phyloP scores from a whole-genome alignment of 2,113 vertebrate species.

The Myodes glareolus region DNA sequence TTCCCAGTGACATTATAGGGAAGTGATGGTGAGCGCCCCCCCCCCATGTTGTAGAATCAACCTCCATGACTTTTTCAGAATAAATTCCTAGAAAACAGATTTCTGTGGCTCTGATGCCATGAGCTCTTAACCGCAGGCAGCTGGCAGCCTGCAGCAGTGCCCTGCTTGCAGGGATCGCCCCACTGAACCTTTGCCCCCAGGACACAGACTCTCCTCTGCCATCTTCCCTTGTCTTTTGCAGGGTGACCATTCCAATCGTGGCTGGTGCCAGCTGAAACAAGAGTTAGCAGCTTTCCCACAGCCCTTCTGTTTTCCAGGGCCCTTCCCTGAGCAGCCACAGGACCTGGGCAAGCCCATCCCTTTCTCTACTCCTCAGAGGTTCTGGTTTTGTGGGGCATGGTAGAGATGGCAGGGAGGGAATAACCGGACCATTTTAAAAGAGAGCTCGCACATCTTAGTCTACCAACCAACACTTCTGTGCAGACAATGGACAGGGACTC shows the following conservation, averaged over 20 bases:
- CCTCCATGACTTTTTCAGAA: background rate
- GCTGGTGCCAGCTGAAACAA: background rate
- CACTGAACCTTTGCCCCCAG: background rate
- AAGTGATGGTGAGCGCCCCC: background rate
- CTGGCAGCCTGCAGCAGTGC: background rate
- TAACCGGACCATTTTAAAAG: background rate
- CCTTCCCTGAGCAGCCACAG: too few species aligned
- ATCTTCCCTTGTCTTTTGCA: background rate
- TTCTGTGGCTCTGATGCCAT: background rate
- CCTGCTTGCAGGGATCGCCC: background rate
- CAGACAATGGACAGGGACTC: background rate
- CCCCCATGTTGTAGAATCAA: too few species aligned
- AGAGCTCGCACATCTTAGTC: background rate
- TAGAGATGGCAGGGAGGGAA: fast-evolving
- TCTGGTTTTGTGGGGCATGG: background rate
- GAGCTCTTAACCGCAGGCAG: background rate
- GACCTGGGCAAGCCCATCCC: background rate
- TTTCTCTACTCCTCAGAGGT: too few species aligned
- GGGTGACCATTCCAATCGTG: background rate
- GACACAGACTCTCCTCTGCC: background rate
- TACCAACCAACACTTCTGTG: background rate
- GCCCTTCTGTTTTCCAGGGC: too few species aligned
- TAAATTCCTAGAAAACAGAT: background rate
- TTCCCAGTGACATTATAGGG: background rate
- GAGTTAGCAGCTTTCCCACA: background rate